Evolutionary conservation across 2,797 vertebrate genomes (phyloP).

Genomic region (Platyrinchus mystaceus): DNA sequence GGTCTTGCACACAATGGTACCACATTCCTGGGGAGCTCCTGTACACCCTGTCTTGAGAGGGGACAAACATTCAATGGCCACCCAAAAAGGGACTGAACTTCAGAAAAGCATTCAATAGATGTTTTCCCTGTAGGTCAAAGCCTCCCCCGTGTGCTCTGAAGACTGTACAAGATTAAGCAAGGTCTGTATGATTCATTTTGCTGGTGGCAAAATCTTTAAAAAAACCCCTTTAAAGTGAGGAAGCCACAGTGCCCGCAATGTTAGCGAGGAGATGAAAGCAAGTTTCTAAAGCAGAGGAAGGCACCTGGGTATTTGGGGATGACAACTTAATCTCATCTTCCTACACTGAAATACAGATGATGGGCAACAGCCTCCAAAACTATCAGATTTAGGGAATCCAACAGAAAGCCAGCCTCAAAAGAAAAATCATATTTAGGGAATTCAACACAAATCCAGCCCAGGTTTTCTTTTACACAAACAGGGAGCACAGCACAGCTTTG

Average conservation of each 20-base stretch:
- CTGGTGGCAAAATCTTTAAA: not conserved
- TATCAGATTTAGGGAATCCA: not conserved
- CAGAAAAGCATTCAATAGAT: not conserved
- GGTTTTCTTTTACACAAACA: not conserved
- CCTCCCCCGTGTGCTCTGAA: not conserved
- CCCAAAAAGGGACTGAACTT: not conserved
- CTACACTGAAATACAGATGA: not conserved
- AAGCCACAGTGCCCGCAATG: not conserved
- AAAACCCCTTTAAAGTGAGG: not conserved
- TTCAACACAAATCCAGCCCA: not conserved
- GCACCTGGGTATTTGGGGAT: not conserved
- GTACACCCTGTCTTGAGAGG: fast-evolving
- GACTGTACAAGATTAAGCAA: not conserved
- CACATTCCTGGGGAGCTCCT: not conserved
- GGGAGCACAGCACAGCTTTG: not conserved
- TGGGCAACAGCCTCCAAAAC: not conserved
- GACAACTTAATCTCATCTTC: slow-evolving; percentile 8
- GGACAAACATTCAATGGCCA: not conserved
- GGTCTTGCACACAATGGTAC: not conserved
- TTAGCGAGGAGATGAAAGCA: not conserved
- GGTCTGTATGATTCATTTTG: not conserved
- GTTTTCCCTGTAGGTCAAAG: not conserved
- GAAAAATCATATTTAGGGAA: not conserved
- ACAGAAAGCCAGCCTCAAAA: not conserved
- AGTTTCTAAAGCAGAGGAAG: not conserved